Base-by-base conservation (phyloP, 2,113 vertebrate species). In the Ceyx cyanopectus region DNA sequence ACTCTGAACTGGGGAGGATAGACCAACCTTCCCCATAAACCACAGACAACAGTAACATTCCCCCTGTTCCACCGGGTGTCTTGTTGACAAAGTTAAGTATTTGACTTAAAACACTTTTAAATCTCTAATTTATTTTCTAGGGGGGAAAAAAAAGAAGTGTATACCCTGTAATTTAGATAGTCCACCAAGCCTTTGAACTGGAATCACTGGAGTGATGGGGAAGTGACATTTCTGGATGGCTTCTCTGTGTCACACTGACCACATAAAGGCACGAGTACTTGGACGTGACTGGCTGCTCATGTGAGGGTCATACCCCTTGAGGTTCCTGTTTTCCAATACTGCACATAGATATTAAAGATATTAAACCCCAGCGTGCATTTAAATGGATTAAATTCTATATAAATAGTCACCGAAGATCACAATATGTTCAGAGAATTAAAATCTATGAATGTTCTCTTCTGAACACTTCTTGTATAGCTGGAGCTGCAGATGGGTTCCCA, bases 341-440 rank as follows among this genome's bases (percentile, higher is more conserved):
- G 67, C 87, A 76, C 77, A 72, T 90, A 63, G 53, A 9, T 37
- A 37, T 83, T 74, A 87, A 73, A 85, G 70, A 79, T 96, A 95
- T 95, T 96, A 89, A 96, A 95, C 19, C 70, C 26, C 72, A 79
- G 54, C 68, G 63, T 80, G 75, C 60, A 77, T 96, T 91, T 93
- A 66, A 93, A 79, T 56, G 66, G 87, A 93, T 74, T 74, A 76
- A 79, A 84, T 80, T 92, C 81, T 62, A 76, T 85, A 85, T 93
- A 95, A 95, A 74, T 92, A 95, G 95, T 91, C 94, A 92, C 92
- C 96, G 91, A 96, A 96, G 96, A 94, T 96, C 96, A 94, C 95
- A 94, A 93, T 95, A 95, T 96, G 95, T 93, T 95, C 89, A 70
- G 70, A 94, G 84, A 87, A 79, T 93, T 96, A 87, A 93, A 89